These are phyloP conservation scores for Oxygymnocypris stewartii DNA, from an alignment of 2,113 vertebrate species.

Conservation along the genomic window DNA sequence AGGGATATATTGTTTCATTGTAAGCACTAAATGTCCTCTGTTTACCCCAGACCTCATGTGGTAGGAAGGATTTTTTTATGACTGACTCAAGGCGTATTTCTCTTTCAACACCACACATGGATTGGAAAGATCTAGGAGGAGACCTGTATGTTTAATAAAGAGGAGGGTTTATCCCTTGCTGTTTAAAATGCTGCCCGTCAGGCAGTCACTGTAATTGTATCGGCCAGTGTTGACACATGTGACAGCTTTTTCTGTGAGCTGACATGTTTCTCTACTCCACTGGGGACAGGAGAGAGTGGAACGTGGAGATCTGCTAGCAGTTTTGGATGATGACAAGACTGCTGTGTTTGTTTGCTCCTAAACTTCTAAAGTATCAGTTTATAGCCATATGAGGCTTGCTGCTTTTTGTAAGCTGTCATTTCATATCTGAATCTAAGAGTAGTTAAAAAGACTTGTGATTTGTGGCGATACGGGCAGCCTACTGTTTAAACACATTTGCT, in stretches of 20 bases:
- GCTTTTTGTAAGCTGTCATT: conserved; percentile 7
- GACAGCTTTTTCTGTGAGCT: neutral
- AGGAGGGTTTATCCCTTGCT: neutral
- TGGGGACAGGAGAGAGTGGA: neutral
- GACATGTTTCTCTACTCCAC: neutral
- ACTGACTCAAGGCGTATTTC: neutral
- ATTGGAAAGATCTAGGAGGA: neutral
- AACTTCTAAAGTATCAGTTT: neutral
- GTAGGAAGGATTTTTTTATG: neutral
- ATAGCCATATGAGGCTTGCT: neutral
- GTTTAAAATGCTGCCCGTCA: neutral
- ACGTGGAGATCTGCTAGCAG: neutral
- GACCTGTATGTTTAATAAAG: neutral
- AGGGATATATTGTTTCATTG: neutral
- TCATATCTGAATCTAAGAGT: neutral
- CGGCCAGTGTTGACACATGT: neutral
- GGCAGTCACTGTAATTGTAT: neutral
- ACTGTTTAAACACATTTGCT: neutral
- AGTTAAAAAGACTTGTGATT: neutral
- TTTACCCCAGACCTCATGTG: neutral
- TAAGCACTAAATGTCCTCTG: neutral
- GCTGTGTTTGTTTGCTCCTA: neutral
- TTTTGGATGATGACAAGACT: neutral
- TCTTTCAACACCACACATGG: neutral
- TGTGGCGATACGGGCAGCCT: neutral